Percentiles rank a stretch among this genome's conserved stretches.
Evolutionary conservation across 2,113 vertebrate species (phyloP).

Genomic region (Neogale vison): DNA sequence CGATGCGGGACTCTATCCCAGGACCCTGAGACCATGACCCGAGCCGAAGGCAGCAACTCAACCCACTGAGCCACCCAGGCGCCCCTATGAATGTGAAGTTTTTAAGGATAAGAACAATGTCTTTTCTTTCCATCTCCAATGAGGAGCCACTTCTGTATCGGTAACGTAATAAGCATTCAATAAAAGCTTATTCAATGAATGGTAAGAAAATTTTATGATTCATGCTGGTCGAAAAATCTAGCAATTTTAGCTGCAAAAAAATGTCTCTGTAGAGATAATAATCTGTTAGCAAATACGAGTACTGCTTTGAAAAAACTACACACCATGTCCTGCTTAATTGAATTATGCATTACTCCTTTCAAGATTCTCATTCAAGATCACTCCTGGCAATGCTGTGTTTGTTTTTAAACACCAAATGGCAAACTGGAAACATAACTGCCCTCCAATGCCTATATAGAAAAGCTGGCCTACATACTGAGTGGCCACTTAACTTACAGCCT

Average conservation of each 20-base stretch:
- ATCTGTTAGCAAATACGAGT: slow-evolving; percentile 53
- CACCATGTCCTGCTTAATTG: background rate
- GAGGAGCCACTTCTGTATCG: background rate
- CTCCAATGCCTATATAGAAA: background rate
- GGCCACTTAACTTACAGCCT: background rate
- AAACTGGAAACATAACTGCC: background rate
- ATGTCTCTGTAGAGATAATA: slow-evolving; percentile 17
- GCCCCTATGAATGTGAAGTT: background rate
- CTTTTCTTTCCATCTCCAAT: background rate
- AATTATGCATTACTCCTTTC: slow-evolving; percentile 29
- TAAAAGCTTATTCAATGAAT: background rate
- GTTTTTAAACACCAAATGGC: background rate
- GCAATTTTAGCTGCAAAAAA: slow-evolving; percentile 60
- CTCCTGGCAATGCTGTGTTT: background rate
- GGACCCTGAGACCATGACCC: too few relatives aligned
- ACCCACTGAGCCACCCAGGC: too few relatives aligned
- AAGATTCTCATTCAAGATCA: slow-evolving; percentile 33
- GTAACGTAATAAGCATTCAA: background rate
- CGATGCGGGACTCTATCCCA: too few relatives aligned
- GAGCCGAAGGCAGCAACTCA: too few relatives aligned
- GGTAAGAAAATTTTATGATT: background rate
- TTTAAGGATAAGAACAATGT: background rate
- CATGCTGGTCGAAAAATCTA: background rate
- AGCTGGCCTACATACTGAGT: background rate
- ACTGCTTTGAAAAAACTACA: background rate